phyloP scores from a whole-genome alignment of 1,140 invertebrate species.

The Camponotus floridanus region DNA sequence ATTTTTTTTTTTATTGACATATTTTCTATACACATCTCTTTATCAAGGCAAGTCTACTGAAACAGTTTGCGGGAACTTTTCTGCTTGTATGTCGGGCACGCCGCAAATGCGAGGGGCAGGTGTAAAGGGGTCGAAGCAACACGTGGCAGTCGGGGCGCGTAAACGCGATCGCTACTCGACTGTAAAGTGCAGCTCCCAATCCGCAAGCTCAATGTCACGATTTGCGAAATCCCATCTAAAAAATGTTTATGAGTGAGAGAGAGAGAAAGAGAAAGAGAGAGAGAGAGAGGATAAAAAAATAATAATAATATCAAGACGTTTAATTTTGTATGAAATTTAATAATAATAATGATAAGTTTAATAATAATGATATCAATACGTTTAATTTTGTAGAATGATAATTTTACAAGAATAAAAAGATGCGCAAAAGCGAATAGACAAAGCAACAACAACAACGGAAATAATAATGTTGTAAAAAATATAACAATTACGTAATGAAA shows the following conservation, averaged over 20 bases:
- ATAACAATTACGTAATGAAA: background rate
- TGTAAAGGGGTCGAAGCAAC: slow-evolving; percentile 67
- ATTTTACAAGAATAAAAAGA: background rate
- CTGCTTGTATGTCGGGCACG: slow-evolving; percentile 51
- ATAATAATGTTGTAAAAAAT: background rate
- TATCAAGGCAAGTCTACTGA: background rate
- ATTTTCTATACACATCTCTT: background rate
- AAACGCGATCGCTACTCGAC: slow-evolving; percentile 52
- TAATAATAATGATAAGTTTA: too few relatives aligned
- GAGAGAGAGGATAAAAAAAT: background rate
- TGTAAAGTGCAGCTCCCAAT: slow-evolving; percentile 51
- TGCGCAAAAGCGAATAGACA: background rate
- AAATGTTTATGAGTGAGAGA: background rate
- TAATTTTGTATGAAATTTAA: background rate
- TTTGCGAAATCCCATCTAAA: slow-evolving; percentile 22
- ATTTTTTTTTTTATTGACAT: too few relatives aligned
- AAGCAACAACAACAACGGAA: background rate
- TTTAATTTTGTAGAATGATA: background rate
- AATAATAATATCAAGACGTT: background rate
- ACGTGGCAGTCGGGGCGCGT: slow-evolving; percentile 65
- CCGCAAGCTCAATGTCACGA: slow-evolving; percentile 66
- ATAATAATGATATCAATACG: background rate
- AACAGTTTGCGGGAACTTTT: slow-evolving; percentile 55
- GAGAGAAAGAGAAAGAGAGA: too few relatives aligned
- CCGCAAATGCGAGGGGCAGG: slow-evolving; percentile 36